These are phyloP conservation scores for Rhopalosiphum padi DNA, from an alignment of 1,140 invertebrate species.

Conservation along the genomic window DNA sequence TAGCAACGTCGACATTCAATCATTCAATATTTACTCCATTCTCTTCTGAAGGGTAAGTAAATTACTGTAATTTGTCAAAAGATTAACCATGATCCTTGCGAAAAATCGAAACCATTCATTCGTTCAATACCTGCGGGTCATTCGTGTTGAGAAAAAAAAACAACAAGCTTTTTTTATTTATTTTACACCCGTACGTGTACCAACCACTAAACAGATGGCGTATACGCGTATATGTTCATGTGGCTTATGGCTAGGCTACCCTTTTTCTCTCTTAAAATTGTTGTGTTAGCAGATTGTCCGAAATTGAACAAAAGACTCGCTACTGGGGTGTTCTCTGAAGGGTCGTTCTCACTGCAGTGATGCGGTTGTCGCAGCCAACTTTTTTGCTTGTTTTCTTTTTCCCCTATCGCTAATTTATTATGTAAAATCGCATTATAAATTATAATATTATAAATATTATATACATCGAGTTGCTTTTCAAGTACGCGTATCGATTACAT, in stretches of 20 bases:
- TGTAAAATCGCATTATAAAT: slow-evolving; percentile 32
- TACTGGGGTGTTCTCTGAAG: background rate
- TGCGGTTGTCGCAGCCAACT: background rate
- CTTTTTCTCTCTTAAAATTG: slow-evolving; percentile 34
- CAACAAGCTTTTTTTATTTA: slow-evolving; percentile 28
- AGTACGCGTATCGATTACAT: slow-evolving; percentile 19
- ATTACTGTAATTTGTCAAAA: slow-evolving; percentile 29
- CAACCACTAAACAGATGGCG: slow-evolving; percentile 51
- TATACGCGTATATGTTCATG: background rate
- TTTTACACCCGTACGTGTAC: background rate
- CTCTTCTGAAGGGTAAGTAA: slow-evolving; percentile 42
- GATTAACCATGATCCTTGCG: slow-evolving; percentile 7
- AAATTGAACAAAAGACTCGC: slow-evolving; percentile 36
- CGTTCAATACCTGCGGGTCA: slow-evolving; percentile 34
- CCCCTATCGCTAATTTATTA: slow-evolving; percentile 39
- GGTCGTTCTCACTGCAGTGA: slow-evolving; percentile 2
- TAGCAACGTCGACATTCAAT: slow-evolving; percentile 51
- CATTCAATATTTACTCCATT: slow-evolving; percentile 54
- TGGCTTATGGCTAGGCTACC: slow-evolving; percentile 21
- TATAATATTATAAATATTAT: slow-evolving; percentile 33
- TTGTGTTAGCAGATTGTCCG: slow-evolving; percentile 49
- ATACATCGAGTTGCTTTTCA: background rate
- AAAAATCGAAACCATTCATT: background rate
- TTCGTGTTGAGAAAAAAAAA: background rate
- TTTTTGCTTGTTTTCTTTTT: background rate